Percentiles rank a stretch among this genome's conserved stretches.
Evolutionary conservation across 1,140 invertebrate species (phyloP).

Genomic region (Magallana angulata): DNA sequence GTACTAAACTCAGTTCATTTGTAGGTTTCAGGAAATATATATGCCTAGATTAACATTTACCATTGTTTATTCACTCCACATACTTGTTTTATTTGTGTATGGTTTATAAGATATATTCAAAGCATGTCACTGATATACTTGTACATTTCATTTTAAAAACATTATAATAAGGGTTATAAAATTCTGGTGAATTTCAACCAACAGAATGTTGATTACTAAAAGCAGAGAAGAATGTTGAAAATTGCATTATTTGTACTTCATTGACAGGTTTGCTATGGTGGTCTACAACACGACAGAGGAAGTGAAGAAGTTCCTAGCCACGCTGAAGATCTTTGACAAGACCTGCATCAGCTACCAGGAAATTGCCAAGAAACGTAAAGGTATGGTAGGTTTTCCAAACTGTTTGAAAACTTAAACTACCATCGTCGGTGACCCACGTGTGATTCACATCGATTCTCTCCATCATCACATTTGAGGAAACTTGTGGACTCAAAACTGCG

Average conservation of each 20-base stretch:
- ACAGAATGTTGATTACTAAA: not conserved
- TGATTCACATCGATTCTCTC: too few relatives aligned
- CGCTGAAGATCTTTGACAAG: slow-evolving; percentile 28
- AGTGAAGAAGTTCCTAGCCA: slow-evolving; percentile 10
- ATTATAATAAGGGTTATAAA: not conserved
- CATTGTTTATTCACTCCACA: too few relatives aligned
- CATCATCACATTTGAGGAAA: too few relatives aligned
- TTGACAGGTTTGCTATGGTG: slow-evolving; percentile 11
- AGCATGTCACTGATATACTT: not conserved
- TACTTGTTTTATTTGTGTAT: too few relatives aligned
- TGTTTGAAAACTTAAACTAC: too few relatives aligned
- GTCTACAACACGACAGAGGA: slow-evolving; percentile 6
- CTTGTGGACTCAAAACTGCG: too few relatives aligned
- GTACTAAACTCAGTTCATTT: too few relatives aligned
- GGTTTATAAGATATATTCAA: too few relatives aligned
- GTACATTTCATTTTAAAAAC: not conserved
- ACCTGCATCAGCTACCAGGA: slow-evolving; percentile 8
- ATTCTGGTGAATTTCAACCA: not conserved
- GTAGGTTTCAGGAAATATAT: too few relatives aligned
- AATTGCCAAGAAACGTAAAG: not conserved
- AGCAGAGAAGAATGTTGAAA: too few relatives aligned
- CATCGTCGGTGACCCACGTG: too few relatives aligned
- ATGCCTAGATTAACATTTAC: too few relatives aligned
- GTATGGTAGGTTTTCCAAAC: not conserved
- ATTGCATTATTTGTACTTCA: not conserved